Percentiles rank a stretch among this genome's conserved stretches.
Evolutionary conservation across 2,113 vertebrate species (phyloP).

Genomic region (Mellivora capensis): DNA sequence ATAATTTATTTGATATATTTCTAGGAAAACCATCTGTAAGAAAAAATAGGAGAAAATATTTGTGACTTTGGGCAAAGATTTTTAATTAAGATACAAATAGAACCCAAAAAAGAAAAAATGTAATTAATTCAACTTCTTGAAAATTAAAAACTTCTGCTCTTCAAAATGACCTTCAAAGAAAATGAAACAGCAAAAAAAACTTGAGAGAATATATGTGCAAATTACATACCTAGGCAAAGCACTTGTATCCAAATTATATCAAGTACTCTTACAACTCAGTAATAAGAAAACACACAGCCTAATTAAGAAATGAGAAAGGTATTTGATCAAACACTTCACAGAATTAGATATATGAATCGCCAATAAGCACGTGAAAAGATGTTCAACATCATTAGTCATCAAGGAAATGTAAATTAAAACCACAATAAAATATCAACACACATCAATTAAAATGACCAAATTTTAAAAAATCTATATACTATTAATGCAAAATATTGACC

Average conservation of each 20-base stretch:
- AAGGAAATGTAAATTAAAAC: background rate
- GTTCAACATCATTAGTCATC: background rate
- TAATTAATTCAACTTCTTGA: background rate
- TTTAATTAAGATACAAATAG: background rate
- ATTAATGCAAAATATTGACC: background rate
- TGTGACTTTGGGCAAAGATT: background rate
- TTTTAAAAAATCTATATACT: background rate
- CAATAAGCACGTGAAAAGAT: background rate
- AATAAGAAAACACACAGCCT: background rate
- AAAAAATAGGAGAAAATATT: background rate
- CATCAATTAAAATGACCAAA: background rate
- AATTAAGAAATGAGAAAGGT: background rate
- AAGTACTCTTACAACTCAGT: background rate
- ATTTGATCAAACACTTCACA: background rate
- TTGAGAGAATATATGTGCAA: background rate
- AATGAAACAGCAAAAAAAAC: background rate
- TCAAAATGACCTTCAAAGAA: background rate
- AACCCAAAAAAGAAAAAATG: background rate
- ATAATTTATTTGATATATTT: background rate
- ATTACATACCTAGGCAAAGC: background rate
- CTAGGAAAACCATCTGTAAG: background rate
- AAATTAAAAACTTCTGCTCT: background rate
- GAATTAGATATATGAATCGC: background rate
- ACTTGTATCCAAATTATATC: background rate
- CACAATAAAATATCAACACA: background rate